These are phyloP conservation scores for Cavia porcellus DNA, from an alignment of 2,113 vertebrate genomes.

Conservation along the genomic window DNA sequence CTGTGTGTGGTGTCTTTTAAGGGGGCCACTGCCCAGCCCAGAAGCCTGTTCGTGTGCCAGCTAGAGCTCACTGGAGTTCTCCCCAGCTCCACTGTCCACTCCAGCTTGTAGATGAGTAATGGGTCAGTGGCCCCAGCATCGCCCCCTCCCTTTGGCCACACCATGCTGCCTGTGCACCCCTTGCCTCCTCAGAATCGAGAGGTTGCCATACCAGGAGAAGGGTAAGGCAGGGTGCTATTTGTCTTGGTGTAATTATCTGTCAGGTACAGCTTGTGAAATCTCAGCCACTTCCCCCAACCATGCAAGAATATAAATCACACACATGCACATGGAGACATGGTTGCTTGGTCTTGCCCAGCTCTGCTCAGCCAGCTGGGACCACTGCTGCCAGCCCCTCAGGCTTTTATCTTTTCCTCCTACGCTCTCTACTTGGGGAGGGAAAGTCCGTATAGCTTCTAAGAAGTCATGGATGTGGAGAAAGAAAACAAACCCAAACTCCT, in stretches of 20 bases:
- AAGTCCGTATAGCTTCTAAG: background rate
- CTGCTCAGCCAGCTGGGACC: background rate
- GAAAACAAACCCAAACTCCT: background rate
- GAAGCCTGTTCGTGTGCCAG: background rate
- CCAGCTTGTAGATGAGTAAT: background rate
- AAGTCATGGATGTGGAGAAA: background rate
- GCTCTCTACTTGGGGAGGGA: background rate
- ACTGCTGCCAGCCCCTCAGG: background rate
- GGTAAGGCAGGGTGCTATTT: conserved; percentile 26
- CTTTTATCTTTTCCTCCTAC: background rate
- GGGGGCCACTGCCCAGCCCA: background rate
- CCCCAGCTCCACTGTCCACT: background rate
- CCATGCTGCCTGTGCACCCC: no score
- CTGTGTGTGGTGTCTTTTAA: background rate
- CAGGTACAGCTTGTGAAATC: conserved; percentile 58
- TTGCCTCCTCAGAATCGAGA: background rate
- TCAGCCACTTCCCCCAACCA: background rate
- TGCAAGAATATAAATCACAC: conserved; percentile 51
- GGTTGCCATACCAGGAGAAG: background rate
- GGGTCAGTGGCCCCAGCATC: background rate
- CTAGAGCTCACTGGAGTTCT: background rate
- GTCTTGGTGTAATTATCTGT: conserved; percentile 73
- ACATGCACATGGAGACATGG: background rate
- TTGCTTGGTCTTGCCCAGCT: rapidly evolving
- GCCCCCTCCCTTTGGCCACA: no score